These are phyloP conservation scores for western clawed frog (Xenopus tropicalis) DNA, from an alignment of 2,113 vertebrate species.

Conservation along the genomic window DNA sequence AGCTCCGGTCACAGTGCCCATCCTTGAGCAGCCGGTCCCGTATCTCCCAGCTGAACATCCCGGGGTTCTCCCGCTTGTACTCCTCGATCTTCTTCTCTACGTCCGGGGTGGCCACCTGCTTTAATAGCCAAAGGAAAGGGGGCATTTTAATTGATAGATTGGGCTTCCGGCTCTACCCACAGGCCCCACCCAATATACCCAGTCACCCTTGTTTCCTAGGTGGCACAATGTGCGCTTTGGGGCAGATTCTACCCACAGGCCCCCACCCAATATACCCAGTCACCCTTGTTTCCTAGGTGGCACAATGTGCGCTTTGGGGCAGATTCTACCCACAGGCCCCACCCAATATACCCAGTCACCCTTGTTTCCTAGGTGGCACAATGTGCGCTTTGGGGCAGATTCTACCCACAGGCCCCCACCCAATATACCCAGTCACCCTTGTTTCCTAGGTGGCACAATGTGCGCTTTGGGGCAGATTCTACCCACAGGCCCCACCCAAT, in stretches of 20 bases:
- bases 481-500: slow-evolving; percentile 27
- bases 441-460: too few relatives aligned
- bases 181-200: slow-evolving; percentile 16
- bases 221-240: too few relatives aligned
- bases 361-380: too few relatives aligned
- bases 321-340: slow-evolving; percentile 26
- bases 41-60: slow-evolving; percentile 99
- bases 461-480: too few relatives aligned
- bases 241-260: too few relatives aligned
- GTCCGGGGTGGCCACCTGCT: slow-evolving; percentile 98
- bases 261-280: too few relatives aligned
- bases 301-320: too few relatives aligned
- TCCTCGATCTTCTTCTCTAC: slow-evolving; percentile 98
- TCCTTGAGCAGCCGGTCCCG: slow-evolving; percentile 95
- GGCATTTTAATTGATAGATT: neutral
- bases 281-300: too few relatives aligned
- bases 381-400: too few relatives aligned
- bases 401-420: too few relatives aligned
- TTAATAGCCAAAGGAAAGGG: slow-evolving; percentile 58
- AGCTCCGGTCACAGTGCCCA: slow-evolving; percentile 94
- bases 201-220: neutral
- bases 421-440: too few relatives aligned
- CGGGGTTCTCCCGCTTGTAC: slow-evolving; percentile 94
- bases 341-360: slow-evolving; percentile 1
- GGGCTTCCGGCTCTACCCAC: neutral